Base-by-base conservation (phyloP, 2,888 invertebrate genomes). In the Andrena hattorfiana region DNA sequence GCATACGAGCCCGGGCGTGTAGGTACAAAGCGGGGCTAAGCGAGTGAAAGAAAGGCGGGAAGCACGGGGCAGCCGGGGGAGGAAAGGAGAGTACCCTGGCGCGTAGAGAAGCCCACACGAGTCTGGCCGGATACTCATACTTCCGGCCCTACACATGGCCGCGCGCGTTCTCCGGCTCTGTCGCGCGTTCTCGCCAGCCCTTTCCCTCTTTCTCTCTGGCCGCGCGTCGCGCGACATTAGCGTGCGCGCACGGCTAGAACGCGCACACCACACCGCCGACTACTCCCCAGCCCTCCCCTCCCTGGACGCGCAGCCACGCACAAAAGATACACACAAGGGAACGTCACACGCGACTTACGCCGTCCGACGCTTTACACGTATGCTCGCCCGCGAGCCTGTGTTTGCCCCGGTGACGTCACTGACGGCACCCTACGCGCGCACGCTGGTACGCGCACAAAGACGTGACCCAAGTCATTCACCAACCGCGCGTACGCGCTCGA, bases 111-210 rank as follows among this genome's bases (percentile, higher is more conserved):
- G 92, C 94, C 93, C 92, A 94, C 93, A 93, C 93, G 92, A 92
- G 94, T 93, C 94, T 93, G 93, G 93, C 94, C 94, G 94, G 94
- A 94, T 94, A 94, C 94, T 94, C 93, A 89, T 89, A 93, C 94
- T 94, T 94, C 94, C 94, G 94, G 93, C 93, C 93, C 92, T 93
- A 94, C 94, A 94, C 94, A 94, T 93, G 92, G 90, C 91, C 91
- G 88, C 78, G 54, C 83, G 74, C 85, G 87, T 85, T 85, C 86
- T 72, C 76, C 81, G 83, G 77, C 85, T 84, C 79, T 77, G 10
- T 56, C 68, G 54, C 26, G 3, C 68, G 20, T 20, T n/a, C 42
- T 16, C 73, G 77, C 80, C 87, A 89, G 79, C 84, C 77, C 80
- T 87, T 51, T 42, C 42, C n/a, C 49, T 35, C 20, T 28, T 51